Evolutionary conservation across 2,888 invertebrate genomes (phyloP).

Genomic region (Morinoia aosen): DNA sequence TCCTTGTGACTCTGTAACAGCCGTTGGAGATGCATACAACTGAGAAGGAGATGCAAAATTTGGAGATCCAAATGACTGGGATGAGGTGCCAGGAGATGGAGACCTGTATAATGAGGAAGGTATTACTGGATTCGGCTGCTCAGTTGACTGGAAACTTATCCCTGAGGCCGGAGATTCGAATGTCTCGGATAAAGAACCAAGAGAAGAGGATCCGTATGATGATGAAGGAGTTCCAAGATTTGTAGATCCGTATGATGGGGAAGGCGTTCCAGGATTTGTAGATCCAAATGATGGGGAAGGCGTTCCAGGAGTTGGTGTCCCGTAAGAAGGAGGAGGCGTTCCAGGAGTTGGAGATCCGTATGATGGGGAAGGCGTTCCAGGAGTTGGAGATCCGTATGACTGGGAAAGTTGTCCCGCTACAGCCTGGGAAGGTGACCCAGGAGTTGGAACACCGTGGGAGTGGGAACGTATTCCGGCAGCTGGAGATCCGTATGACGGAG

Average conservation of each 20-base stretch:
- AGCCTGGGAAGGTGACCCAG: background rate
- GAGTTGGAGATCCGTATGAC: background rate
- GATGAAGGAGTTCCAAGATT: background rate
- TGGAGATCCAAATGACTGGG: background rate
- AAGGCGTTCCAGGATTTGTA: background rate
- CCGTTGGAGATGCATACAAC: background rate
- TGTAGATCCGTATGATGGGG: background rate
- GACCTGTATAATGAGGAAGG: background rate
- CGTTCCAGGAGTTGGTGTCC: background rate
- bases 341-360: background rate
- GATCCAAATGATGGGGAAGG: background rate
- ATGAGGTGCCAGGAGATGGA: background rate
- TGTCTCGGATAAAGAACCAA: background rate
- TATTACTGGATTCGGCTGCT: background rate
- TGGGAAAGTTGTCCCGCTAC: background rate
- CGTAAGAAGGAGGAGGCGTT: background rate
- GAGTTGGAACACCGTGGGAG: background rate
- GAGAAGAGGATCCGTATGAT: background rate
- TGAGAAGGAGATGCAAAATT: background rate
- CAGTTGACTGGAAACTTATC: background rate
- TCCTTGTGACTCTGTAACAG: too few relatives aligned
- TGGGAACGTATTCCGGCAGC: background rate
- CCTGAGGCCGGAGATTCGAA: background rate
- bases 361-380: background rate
- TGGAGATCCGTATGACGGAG: background rate